phyloP scores from a whole-genome alignment of 2,888 invertebrate species.

The Amiota communis region DNA sequence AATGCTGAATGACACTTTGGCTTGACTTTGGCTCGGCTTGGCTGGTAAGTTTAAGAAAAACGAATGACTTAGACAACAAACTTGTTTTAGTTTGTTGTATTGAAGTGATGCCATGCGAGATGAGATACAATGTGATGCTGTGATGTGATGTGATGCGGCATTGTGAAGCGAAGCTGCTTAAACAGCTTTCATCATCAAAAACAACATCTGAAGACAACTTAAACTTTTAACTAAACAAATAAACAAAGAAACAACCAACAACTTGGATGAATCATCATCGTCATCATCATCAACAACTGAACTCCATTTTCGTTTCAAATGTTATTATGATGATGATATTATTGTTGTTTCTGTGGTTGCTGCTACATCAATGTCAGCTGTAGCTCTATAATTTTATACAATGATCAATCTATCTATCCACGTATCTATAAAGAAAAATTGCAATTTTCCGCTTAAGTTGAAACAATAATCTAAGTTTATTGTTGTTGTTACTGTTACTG shows the following conservation, averaged over 20 bases:
- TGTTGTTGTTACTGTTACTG: not conserved
- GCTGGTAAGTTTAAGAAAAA: not conserved
- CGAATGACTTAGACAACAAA: slow-evolving; percentile 30
- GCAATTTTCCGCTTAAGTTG: slow-evolving; percentile 29
- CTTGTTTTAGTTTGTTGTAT: slow-evolving; percentile 19
- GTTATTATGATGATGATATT: not conserved
- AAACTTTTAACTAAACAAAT: not conserved
- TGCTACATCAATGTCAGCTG: slow-evolving; percentile 27
- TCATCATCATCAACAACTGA: not conserved
- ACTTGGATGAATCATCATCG: slow-evolving; percentile 28
- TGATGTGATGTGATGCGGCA: too few species aligned
- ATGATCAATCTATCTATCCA: not conserved
- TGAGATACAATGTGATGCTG: too few species aligned
- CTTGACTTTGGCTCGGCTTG: too few species aligned
- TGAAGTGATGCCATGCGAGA: not conserved
- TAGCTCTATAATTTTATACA: slow-evolving; percentile 4
- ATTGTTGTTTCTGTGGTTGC: slow-evolving; percentile 16
- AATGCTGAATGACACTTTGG: not conserved
- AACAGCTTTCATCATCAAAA: slow-evolving; percentile 23
- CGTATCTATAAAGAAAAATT: slow-evolving; percentile 15
- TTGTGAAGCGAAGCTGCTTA: not conserved
- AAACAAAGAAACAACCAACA: not conserved
- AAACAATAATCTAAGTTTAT: slow-evolving; percentile 12
- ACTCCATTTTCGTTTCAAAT: too few species aligned
- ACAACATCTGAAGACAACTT: not conserved